phyloP scores from a whole-genome alignment of 1,140 invertebrate species.

The Lerema accius region DNA sequence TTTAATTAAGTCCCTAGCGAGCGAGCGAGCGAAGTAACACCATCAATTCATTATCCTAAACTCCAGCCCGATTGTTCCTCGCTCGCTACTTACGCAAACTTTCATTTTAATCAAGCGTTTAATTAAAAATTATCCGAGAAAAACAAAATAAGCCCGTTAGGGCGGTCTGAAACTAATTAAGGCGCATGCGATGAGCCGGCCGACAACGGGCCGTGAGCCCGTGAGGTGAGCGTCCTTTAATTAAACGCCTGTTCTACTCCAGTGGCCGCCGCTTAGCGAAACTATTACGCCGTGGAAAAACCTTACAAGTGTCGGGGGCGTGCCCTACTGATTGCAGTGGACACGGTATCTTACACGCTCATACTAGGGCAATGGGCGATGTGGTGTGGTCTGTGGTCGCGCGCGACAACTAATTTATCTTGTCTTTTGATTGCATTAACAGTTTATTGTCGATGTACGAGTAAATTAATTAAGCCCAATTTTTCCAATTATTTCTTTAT shows the following conservation, averaged over 20 bases:
- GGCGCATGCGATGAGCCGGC: conserved; percentile 77
- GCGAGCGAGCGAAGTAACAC: conserved; percentile 79
- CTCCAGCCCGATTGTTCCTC: conserved; percentile 80
- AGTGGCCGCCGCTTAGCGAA: conserved; percentile 65
- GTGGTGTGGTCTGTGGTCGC: not conserved
- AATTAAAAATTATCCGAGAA: conserved; percentile 83
- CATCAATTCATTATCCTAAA: conserved; percentile 83
- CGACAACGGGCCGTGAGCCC: conserved; percentile 65
- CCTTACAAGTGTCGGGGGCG: conserved; percentile 60
- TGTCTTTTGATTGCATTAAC: too few relatives aligned
- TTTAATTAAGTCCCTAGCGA: conserved; percentile 82
- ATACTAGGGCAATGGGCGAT: not conserved
- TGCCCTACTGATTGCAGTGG: conserved; percentile 32
- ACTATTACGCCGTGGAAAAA: conserved; percentile 69
- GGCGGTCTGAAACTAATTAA: conserved; percentile 80
- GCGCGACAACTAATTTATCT: not conserved
- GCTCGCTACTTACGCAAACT: conserved; percentile 82
- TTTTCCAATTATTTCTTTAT: too few relatives aligned
- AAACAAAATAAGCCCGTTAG: conserved; percentile 82
- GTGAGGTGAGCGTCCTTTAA: conserved; percentile 76
- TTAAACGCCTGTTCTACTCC: conserved; percentile 75
- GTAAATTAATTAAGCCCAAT: too few relatives aligned
- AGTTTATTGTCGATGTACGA: too few relatives aligned
- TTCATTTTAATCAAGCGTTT: conserved; percentile 83
- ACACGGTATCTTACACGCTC: conserved; percentile 18